Evolutionary conservation across 2,113 vertebrate species (phyloP).

Genomic region (Chaetura pelagica): DNA sequence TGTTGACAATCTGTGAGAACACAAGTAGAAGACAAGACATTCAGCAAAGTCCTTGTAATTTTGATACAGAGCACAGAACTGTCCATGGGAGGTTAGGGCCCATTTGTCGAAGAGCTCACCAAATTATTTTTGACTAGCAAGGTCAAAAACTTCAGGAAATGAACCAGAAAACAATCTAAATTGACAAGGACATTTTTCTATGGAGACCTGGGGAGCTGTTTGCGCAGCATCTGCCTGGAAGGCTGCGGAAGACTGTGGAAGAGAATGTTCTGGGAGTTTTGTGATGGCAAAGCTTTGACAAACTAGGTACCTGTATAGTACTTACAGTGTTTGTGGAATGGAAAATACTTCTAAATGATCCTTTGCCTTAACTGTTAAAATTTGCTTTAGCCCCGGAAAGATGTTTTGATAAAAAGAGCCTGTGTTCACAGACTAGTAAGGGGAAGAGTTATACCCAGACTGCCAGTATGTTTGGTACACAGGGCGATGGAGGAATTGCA

Average conservation of each 20-base stretch:
- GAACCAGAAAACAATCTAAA: conserved; percentile 4
- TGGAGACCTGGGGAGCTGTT: neutral
- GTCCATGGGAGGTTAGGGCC: neutral
- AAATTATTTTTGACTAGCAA: neutral
- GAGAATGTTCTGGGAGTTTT: neutral
- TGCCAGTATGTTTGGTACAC: neutral
- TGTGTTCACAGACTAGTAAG: neutral
- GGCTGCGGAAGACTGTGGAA: neutral
- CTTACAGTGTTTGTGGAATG: neutral
- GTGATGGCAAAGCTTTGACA: neutral
- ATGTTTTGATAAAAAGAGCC: neutral
- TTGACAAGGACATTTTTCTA: neutral
- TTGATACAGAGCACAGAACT: neutral
- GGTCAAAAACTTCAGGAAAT: conserved; percentile 11
- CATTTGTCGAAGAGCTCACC: neutral
- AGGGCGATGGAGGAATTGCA: neutral
- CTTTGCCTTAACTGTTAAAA: neutral
- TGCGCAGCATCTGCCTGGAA: neutral
- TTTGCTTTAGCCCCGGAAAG: neutral
- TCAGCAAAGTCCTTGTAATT: neutral
- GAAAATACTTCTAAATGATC: neutral
- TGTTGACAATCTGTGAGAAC: neutral
- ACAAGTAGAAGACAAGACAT: neutral
- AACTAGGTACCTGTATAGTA: neutral
- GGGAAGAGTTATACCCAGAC: neutral